phyloP scores from a whole-genome alignment of 2,888 invertebrate genomes.

The Sympetrum striolatum region DNA sequence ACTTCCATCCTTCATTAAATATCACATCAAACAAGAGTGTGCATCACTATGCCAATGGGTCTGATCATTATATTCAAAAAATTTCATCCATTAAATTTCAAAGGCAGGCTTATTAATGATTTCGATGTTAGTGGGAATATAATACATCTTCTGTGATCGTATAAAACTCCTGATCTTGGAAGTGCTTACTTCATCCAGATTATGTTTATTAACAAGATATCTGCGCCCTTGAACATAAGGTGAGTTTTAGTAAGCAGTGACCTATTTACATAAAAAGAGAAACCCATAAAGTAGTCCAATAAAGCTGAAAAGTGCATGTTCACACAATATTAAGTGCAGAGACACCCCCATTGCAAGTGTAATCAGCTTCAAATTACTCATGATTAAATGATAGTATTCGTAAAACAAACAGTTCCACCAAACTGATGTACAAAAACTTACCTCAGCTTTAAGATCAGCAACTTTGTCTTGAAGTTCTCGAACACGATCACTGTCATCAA shows the following conservation, averaged over 20 bases:
- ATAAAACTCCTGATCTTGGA: background rate
- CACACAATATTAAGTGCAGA: slow-evolving; percentile 1
- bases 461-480: slow-evolving; percentile 92
- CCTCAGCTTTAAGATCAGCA: slow-evolving; percentile 92
- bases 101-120: background rate
- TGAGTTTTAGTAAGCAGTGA: background rate
- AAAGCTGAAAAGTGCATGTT: slow-evolving; percentile 22
- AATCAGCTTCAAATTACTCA: slow-evolving; percentile 14
- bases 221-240: background rate
- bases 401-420: background rate
- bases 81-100: background rate
- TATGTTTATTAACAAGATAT: background rate
- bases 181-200: background rate
- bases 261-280: background rate
- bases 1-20: slow-evolving; percentile 21
- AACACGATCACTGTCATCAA: slow-evolving; percentile 84
- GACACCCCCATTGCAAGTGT: slow-evolving; percentile 10
- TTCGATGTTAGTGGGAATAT: slow-evolving; percentile 16
- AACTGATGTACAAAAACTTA: slow-evolving; percentile 59
- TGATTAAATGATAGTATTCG: background rate
- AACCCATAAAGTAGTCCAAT: slow-evolving; percentile 16
- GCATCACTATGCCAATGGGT: background rate
- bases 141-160: slow-evolving; percentile 38
- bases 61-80: background rate
- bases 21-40: background rate